Conservation (phyloP, 2,797 vertebrate species). For the Mionectes olivaceus region DNA sequence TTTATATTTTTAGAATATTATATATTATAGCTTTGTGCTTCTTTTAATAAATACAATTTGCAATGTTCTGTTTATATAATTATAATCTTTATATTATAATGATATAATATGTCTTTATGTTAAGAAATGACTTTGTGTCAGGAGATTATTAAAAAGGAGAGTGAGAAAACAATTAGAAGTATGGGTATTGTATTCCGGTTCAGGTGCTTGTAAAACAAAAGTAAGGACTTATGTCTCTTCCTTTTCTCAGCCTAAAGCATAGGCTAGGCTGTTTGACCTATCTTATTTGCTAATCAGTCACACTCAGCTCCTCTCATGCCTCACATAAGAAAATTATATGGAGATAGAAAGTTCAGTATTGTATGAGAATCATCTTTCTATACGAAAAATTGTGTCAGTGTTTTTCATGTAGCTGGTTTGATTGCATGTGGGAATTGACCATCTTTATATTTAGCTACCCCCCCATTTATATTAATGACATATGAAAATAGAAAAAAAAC, state of each 20-base stretch:
- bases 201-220: neutral
- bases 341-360: neutral
- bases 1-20: neutral
- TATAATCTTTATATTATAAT: neutral
- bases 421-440: neutral
- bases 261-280: neutral
- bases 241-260: neutral
- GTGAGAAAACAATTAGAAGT: neutral
- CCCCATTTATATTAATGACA: neutral
- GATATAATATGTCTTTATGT: neutral
- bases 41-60: neutral
- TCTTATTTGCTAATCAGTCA: neutral
- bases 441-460: neutral
- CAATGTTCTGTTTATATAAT: neutral
- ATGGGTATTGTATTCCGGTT: neutral
- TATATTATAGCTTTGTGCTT: neutral
- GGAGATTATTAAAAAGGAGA: neutral
- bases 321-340: neutral
- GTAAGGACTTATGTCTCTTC: neutral
- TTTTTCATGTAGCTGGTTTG: neutral
- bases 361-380: neutral
- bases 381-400: neutral
- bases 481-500: neutral
- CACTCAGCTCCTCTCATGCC: neutral
- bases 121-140: neutral